Percentiles rank a stretch among this genome's conserved stretches.
phyloP scores from a whole-genome alignment of 2,888 invertebrate species.

The Caenorhabditis japonica region DNA sequence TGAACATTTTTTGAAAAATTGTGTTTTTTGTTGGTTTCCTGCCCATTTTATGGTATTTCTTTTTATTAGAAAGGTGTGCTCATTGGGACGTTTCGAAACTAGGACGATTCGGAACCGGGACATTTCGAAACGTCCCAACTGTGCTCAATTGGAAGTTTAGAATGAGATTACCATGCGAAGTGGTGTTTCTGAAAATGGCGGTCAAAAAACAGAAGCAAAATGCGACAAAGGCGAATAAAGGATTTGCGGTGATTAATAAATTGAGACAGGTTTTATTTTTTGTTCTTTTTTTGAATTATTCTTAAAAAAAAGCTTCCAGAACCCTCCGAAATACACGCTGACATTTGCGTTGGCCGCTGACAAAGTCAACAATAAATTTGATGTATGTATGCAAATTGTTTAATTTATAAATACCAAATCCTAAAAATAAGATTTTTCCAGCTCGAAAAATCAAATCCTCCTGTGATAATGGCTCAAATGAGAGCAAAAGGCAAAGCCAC shows the following conservation, averaged over 20 bases:
- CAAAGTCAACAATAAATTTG: slow-evolving; percentile 15
- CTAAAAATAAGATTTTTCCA: slow-evolving; percentile 9
- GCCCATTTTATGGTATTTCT: too few relatives aligned
- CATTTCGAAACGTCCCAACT: too few relatives aligned
- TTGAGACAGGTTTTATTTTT: slow-evolving; percentile 4
- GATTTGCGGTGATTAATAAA: background rate
- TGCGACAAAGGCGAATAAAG: background rate
- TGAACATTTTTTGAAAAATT: too few relatives aligned
- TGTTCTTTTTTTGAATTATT: background rate
- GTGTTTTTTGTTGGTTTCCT: too few relatives aligned
- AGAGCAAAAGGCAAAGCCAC: slow-evolving; percentile 18
- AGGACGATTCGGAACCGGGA: too few relatives aligned
- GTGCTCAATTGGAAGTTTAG: too few relatives aligned
- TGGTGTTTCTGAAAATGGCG: slow-evolving; percentile 6
- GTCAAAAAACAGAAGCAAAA: background rate
- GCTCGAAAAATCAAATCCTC: slow-evolving; percentile 7
- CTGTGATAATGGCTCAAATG: background rate
- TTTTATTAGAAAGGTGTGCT: too few relatives aligned
- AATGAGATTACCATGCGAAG: slow-evolving; percentile 35
- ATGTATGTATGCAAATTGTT: background rate
- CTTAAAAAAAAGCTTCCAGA: slow-evolving; percentile 12
- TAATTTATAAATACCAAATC: background rate
- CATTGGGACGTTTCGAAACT: too few relatives aligned
- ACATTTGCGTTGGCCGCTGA: slow-evolving; percentile 12
- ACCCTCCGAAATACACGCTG: slow-evolving; percentile 13